Base-by-base conservation (phyloP, 1,140 invertebrate species). In the Ips nitidus region DNA sequence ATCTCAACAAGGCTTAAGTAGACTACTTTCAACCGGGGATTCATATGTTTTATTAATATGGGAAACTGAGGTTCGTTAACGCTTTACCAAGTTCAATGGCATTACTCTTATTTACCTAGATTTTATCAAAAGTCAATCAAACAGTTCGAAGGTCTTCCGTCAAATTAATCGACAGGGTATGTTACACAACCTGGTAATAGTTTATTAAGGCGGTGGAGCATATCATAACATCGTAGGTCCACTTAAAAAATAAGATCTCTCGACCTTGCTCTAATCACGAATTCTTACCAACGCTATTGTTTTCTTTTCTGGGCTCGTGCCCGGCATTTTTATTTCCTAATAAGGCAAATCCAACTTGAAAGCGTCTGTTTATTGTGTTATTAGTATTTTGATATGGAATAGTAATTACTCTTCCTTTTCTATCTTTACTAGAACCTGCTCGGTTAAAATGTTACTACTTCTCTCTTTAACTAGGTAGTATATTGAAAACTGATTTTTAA, bases 251-350 rank as follows among this genome's bases (percentile, higher is more conserved):
- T 37, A 7, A 36, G 36, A 56, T 4, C 53, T 22, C n/a, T 43
- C 22, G 59, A 22, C 59, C 59, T 61, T 61, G 59, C 59, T 61
- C 59, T 61, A 61, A 61, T 45, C 59, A 61, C 59, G 59, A 61
- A 61, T 61, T 61, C 59, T 45, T 61, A 7, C 41, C 37, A 61
- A 8, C 59, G 43, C 59, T 43, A 61, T 61, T 61, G 59, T 61
- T 61, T 61, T 61, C 59, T 45, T 61, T 61, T 61, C 59, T 61
- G 59, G 59, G 41, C 59, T 61, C 59, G 59, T 61, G 59, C 59
- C 59, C 4, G 37, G 42, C 7, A 61, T 61, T 61, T 61, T 43
- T 61, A 61, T 43, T 61, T 61, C 42, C 59, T 61, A 45, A 36
- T 61, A 61, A 45, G 42, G 59, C 59, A 56, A 56, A 22, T 37